These are phyloP conservation scores for Picathartes gymnocephalus DNA, from an alignment of 2,113 vertebrate genomes.

Conservation along the genomic window DNA sequence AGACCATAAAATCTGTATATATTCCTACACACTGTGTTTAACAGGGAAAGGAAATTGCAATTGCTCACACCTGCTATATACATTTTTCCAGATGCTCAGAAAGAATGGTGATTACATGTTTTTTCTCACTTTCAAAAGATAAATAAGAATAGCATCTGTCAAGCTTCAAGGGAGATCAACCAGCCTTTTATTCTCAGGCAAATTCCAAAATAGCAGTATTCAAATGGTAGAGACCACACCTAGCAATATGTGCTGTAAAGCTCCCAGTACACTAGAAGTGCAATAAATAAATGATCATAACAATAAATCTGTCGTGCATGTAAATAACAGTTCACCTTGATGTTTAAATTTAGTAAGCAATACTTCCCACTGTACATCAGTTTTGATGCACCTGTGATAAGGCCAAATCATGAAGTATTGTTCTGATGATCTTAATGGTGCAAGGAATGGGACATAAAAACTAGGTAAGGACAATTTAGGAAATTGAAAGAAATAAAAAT, in stretches of 20 bases:
- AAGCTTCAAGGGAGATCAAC: constrained; percentile 7
- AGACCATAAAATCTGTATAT: not conserved
- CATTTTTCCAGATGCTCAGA: not conserved
- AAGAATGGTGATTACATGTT: not conserved
- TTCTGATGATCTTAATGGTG: not conserved
- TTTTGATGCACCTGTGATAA: not conserved
- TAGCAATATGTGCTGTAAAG: not conserved
- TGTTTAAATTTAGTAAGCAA: constrained; percentile 7
- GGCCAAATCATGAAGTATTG: not conserved
- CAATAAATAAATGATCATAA: constrained; percentile 38
- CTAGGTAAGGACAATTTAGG: not conserved
- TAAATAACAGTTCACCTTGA: not conserved
- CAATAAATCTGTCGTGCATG: not conserved
- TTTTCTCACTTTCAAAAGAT: not conserved
- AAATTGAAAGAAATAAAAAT: not conserved
- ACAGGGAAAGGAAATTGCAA: not conserved
- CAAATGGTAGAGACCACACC: not conserved
- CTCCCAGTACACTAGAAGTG: not conserved
- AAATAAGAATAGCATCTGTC: not conserved
- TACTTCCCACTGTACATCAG: not conserved
- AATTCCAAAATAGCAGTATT: not conserved
- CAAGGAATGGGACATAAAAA: not conserved
- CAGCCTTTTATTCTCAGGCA: not conserved
- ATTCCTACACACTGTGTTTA: not conserved
- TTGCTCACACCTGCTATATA: not conserved